Evolutionary conservation across 2,888 invertebrate species (phyloP), one percentile per base, ranked within the genome.

Genomic region (Bombylius major): DNA sequence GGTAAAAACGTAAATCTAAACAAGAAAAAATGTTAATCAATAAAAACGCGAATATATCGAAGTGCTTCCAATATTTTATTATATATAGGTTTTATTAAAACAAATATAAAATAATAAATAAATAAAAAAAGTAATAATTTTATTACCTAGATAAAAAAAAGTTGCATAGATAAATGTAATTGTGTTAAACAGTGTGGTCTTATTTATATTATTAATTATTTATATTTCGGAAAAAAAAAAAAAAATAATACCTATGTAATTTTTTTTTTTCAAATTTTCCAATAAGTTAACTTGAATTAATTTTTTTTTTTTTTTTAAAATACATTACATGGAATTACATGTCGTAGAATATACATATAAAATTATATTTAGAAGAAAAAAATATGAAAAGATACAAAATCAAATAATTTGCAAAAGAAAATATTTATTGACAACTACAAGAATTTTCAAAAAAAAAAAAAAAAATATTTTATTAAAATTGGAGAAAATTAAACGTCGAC

Each of bases 401-500:
- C 11, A 31, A 32, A 39, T 13, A 31, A 23, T 12, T 6, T 34
- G 4, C 32, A 50, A 36, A 14, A 14, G 9, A 14, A n/a, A 32
- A 42, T 46, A 48, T 42, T 33, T 53, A 50, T 39, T 48, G 44
- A 48, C 52, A 47, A 45, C 49, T 56, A 46, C 31, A 11, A 56
- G 47, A 48, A 56, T 56, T 47, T 52, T n/a, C 32, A 9, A 46
- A 55, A 51, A 48, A 54, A 42, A 34, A 13, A 23, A 36, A 36
- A 36, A 36, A 36, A 36, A 36, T 36, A 7, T 36, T 36, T 36
- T 7, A 36, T 36, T 5, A 7, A 36, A 36, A 36, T 36, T 7
- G 5, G 32, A 39, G 53, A 52, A 56, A 49, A 52, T 56, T 47
- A 51, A 52, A 51, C 53, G 55, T 53, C 52, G 55, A 47, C 55